Percentiles rank a stretch among this genome's conserved stretches.
Evolutionary conservation across 1,140 invertebrate species (phyloP).

Genomic region (Halotydeus destructor): DNA sequence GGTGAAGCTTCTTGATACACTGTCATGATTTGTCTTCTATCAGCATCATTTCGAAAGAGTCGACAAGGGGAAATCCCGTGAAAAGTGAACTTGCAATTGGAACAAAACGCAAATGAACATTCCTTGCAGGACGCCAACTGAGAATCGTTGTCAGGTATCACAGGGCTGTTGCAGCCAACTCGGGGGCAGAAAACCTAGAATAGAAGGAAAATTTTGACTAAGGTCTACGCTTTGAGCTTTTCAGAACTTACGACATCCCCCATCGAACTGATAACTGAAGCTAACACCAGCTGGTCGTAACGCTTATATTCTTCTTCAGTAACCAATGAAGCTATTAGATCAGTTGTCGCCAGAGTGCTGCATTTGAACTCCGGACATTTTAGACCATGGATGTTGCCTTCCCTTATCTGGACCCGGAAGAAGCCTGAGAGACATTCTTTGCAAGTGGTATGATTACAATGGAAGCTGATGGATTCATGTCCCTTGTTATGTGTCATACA

Average conservation of each 20-base stretch:
- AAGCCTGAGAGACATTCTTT: conserved; percentile 36
- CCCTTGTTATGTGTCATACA: conserved; percentile 32
- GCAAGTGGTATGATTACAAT: conserved; percentile 40
- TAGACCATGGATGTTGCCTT: conserved; percentile 34
- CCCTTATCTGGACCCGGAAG: conserved; percentile 35
- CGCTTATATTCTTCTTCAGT: conserved; percentile 32
- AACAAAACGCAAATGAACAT: conserved; percentile 41
- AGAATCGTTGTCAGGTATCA: conserved; percentile 32
- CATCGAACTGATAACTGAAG: conserved; percentile 36
- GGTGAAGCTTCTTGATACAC: neutral
- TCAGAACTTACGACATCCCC: too few species aligned
- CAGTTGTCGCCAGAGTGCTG: conserved; percentile 31
- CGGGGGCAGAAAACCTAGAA: conserved; percentile 37
- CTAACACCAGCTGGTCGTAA: conserved; percentile 38
- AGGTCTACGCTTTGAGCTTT: too few species aligned
- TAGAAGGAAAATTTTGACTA: too few species aligned
- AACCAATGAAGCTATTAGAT: conserved; percentile 36
- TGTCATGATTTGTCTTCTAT: conserved; percentile 19
- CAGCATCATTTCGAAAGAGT: conserved; percentile 22
- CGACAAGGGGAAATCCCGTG: conserved; percentile 43
- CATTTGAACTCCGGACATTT: conserved; percentile 38
- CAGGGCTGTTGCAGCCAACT: conserved; percentile 35
- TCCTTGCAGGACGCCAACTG: conserved; percentile 34
- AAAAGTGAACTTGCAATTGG: conserved; percentile 37
- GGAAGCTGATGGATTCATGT: conserved; percentile 23